Conservation (phyloP, 2,797 vertebrate genomes). For the Tympanoctomys barrerae region DNA sequence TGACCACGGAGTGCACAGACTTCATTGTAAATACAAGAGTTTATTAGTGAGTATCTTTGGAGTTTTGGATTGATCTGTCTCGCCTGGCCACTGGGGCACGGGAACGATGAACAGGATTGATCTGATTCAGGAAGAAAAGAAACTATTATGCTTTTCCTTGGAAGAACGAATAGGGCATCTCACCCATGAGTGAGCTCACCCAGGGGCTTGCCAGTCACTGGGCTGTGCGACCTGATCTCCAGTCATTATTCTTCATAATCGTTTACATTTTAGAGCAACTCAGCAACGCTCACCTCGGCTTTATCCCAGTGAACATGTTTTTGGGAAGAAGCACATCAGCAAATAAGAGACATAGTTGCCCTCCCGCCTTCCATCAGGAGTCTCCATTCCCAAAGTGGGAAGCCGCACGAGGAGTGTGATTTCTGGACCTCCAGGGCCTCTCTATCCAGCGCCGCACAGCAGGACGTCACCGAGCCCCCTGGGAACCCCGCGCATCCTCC, state of each 20-base stretch:
- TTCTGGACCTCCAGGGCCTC: background rate
- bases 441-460: background rate
- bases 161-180: constrained; percentile 42
- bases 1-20: background rate
- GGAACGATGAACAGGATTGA: background rate
- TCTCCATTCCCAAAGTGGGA: constrained; percentile 1
- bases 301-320: background rate
- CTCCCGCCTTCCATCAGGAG: constrained; percentile 29
- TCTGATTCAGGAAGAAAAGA: constrained; percentile 2
- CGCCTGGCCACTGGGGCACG: background rate
- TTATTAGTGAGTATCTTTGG: background rate
- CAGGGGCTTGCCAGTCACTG: background rate
- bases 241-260: background rate
- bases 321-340: background rate
- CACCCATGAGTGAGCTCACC: background rate
- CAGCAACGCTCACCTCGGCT: constrained; percentile 22
- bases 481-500: fast-evolving
- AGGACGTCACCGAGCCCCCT: background rate
- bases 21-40: background rate
- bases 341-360: constrained; percentile 22
- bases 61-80: background rate
- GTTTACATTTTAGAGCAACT: constrained; percentile 48
- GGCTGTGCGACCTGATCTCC: background rate
- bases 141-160: background rate
- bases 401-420: background rate